These are phyloP conservation scores for Oscheius sp. DNA, from an alignment of 2,888 invertebrate genomes.

Conservation along the genomic window DNA sequence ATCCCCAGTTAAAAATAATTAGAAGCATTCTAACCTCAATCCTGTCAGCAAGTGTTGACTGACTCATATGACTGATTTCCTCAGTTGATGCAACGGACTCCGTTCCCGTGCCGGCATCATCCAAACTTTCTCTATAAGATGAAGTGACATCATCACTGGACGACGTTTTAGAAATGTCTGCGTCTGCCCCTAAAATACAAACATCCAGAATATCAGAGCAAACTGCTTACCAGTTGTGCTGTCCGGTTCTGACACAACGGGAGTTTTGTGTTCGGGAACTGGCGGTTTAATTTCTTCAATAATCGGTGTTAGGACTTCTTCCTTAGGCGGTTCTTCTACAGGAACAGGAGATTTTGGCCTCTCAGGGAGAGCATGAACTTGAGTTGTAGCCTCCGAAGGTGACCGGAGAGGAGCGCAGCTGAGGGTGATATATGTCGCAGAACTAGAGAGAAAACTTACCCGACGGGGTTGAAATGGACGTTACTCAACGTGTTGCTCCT, in stretches of 20 bases:
- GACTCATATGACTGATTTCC: conserved; percentile 22
- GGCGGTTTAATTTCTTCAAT: conserved; percentile 18
- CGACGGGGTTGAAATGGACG: conserved; percentile 57
- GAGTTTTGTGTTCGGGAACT: conserved; percentile 16
- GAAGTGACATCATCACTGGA: conserved; percentile 53
- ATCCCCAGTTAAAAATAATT: background rate
- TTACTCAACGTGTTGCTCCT: conserved; percentile 61
- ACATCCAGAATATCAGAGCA: no score
- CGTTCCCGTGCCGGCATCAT: conserved; percentile 38
- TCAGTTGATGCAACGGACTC: conserved; percentile 37
- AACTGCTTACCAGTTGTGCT: conserved; percentile 21
- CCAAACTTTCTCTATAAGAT: conserved; percentile 49
- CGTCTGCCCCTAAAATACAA: conserved; percentile 21
- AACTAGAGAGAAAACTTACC: conserved; percentile 15
- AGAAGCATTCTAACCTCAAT: conserved; percentile 39
- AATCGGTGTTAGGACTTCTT: background rate
- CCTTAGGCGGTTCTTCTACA: conserved; percentile 12
- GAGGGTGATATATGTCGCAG: conserved; percentile 1
- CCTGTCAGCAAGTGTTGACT: conserved; percentile 53
- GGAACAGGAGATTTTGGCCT: conserved; percentile 5
- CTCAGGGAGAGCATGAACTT: conserved; percentile 48
- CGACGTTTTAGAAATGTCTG: conserved; percentile 42
- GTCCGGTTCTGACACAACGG: conserved; percentile 13
- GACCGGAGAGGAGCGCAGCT: conserved; percentile 40
- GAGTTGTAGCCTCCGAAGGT: conserved; percentile 51